Conservation (phyloP, 2,113 vertebrate genomes). For the Hoplias malabaricus region DNA sequence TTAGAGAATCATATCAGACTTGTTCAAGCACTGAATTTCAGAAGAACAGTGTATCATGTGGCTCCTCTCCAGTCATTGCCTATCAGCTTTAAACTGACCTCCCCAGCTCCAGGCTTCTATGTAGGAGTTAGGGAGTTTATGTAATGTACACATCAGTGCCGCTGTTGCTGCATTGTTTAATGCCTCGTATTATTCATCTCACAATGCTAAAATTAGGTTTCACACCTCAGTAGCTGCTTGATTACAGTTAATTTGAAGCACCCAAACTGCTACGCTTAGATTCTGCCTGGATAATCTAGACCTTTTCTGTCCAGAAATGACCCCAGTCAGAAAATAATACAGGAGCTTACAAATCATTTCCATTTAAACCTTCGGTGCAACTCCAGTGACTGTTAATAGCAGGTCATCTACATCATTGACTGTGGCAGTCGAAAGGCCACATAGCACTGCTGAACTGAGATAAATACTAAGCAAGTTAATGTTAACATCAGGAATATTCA, state of each 20-base stretch:
- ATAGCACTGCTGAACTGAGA: background rate
- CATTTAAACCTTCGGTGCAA: background rate
- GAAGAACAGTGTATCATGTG: background rate
- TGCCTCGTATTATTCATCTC: conserved; percentile 55
- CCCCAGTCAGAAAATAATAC: conserved; percentile 25
- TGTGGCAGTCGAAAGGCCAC: background rate
- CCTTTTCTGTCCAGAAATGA: conserved; percentile 26
- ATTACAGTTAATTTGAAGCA: conserved; percentile 49
- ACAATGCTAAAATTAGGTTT: conserved; percentile 53
- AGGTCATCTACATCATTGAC: background rate
- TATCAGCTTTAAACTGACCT: conserved; percentile 19
- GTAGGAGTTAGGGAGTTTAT: conserved; percentile 52
- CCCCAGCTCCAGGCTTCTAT: conserved; percentile 25
- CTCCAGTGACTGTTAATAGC: background rate
- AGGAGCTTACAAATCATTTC: background rate
- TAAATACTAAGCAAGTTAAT: background rate
- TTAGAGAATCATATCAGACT: background rate
- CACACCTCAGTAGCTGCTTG: conserved; percentile 46
- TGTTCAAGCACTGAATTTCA: background rate
- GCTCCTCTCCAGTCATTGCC: conserved; percentile 8
- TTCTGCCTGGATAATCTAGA: conserved; percentile 17
- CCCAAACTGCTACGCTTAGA: conserved; percentile 6
- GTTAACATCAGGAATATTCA: too few relatives aligned
- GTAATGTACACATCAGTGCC: conserved; percentile 46
- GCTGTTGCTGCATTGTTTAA: conserved; percentile 43